These are phyloP conservation scores for Ara ararauna DNA, from an alignment of 2,797 vertebrate genomes.

Conservation along the genomic window DNA sequence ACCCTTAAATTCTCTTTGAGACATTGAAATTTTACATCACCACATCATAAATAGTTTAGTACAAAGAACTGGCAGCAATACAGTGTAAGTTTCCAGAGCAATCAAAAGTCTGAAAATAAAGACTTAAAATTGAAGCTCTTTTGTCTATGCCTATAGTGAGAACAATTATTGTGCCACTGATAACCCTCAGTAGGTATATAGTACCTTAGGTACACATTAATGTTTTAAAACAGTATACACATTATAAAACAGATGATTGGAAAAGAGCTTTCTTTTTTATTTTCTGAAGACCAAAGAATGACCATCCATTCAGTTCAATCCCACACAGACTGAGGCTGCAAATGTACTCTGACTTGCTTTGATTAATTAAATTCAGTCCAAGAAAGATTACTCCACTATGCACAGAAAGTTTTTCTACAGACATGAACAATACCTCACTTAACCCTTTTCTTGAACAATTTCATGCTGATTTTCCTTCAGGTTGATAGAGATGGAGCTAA, in stretches of 20 bases:
- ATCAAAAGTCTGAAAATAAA: neutral
- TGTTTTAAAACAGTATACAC: neutral
- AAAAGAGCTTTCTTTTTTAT: neutral
- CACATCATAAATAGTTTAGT: neutral
- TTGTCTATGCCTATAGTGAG: neutral
- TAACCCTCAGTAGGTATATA: neutral
- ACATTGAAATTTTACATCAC: neutral
- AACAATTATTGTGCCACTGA: neutral
- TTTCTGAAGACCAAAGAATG: neutral
- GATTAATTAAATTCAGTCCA: neutral
- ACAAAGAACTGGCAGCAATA: neutral
- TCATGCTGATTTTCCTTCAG: neutral
- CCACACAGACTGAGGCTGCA: neutral
- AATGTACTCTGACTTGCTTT: neutral
- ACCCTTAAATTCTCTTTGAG: neutral
- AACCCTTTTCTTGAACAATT: neutral
- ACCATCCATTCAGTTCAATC: neutral
- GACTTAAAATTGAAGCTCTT: neutral
- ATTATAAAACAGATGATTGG: neutral
- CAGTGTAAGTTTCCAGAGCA: neutral
- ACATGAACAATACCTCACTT: neutral
- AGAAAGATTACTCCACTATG: neutral
- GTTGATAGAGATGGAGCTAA: neutral
- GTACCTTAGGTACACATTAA: neutral
- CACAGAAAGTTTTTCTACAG: neutral